These are phyloP conservation scores for Balearica regulorum DNA, from an alignment of 2,797 vertebrate genomes.

Conservation along the genomic window DNA sequence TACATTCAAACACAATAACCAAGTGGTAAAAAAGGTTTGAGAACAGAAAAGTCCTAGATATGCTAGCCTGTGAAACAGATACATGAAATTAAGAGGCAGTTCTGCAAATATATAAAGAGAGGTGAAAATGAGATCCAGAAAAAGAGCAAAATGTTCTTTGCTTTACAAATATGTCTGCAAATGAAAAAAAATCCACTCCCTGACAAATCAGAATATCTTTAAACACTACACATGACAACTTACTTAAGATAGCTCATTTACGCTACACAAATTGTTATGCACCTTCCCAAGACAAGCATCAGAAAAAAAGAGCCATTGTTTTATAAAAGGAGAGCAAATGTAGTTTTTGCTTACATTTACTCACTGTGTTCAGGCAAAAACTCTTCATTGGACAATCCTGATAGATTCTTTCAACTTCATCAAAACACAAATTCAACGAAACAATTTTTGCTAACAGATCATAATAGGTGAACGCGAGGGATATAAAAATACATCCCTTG, in stretches of 20 bases:
- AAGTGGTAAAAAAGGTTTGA: background rate
- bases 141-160: background rate
- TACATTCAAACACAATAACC: background rate
- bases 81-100: background rate
- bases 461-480: background rate
- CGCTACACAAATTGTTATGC: background rate
- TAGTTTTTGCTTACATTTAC: background rate
- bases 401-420: background rate
- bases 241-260: background rate
- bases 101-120: background rate
- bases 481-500: background rate
- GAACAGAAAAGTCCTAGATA: background rate
- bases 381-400: background rate
- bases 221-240: background rate
- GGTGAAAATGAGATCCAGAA: background rate
- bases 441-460: background rate
- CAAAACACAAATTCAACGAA: background rate
- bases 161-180: background rate
- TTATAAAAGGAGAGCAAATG: background rate
- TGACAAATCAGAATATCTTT: background rate
- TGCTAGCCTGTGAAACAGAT: background rate
- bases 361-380: background rate
- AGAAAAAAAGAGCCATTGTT: background rate
- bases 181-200: background rate
- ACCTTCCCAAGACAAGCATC: background rate